Base-by-base conservation (phyloP, 2,888 invertebrate species). In the Tridacna gigas region DNA sequence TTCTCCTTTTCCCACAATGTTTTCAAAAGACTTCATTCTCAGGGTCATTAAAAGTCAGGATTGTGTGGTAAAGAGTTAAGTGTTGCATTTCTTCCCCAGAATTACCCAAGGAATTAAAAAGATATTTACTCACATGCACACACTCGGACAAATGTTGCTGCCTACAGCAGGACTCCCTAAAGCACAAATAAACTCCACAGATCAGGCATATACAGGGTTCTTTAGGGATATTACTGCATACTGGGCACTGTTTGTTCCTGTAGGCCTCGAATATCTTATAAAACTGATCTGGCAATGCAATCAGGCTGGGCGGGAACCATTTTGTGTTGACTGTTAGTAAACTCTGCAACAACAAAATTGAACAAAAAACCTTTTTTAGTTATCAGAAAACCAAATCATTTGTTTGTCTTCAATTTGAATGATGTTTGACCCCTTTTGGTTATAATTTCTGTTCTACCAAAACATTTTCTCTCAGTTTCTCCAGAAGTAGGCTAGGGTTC, bases 241-340 rank as follows among this genome's bases (percentile, higher is more conserved):
- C 97, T 90, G 96, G 96, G 95, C 99, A 99, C 85, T 97, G 97
- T 91, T 97, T 96, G 95, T 97, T 97, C 95, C 98, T 98, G 95
- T 98, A 99, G 96, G 97, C 97, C 95, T 97, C 97, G 95, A 98
- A 98, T 86, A 98, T 96, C 91, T 97, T 97, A 95, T 99, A 99
- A 95, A 99, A 99, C 94, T 97, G 97, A 84, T 97, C 96, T 77
- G 99, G 99, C 95, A 99, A 96, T 86, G 96, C 96, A 83, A 99
- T 96, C 89, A 99, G 96, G 90, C 97, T 96, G 26, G 99, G 99
- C 91, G 96, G 96, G 91, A 96, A 96, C 90, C 96, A 95, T 45
- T 77, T 88, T 7, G 89, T 90, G 73, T 90, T 90, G 47, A 88
- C 84, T 77, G 86, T 86, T 75, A 94, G 83, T 51, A 94, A 82